A percentile compares a stretch with the other conserved stretches of the same genome.
Conservation (phyloP, 2,888 invertebrate species). For the Eulithis prunata region DNA sequence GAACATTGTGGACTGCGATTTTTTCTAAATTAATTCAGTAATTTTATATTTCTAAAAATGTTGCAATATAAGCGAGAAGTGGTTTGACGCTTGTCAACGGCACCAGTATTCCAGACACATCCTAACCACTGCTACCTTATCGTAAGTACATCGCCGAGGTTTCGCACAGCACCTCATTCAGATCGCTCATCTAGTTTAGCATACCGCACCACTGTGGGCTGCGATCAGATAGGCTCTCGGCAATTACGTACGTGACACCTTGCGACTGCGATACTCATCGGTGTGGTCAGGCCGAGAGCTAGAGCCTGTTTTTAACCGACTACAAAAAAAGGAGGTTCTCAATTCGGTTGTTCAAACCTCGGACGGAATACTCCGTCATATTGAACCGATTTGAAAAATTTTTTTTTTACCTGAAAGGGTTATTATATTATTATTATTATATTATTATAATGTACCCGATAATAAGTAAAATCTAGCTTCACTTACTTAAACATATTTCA, state of each 20-base stretch:
- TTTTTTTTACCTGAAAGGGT: no score
- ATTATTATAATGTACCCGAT: no score
- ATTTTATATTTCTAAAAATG: no score
- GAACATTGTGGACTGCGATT: no score
- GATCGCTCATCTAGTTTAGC: slow-evolving; percentile 63
- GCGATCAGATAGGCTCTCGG: slow-evolving; percentile 65
- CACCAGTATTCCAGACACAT: not conserved
- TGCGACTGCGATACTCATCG: slow-evolving; percentile 58
- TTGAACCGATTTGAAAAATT: no score
- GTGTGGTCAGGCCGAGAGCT: slow-evolving; percentile 30
- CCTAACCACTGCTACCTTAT: slow-evolving; percentile 47
- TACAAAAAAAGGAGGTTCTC: no score
- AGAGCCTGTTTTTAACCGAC: not conserved
- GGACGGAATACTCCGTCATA: no score
- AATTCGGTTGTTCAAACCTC: no score
- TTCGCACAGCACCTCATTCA: slow-evolving; percentile 37
- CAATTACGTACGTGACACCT: slow-evolving; percentile 84
- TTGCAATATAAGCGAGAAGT: no score
- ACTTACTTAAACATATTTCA: not conserved
- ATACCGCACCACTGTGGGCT: slow-evolving; percentile 62
- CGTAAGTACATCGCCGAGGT: slow-evolving; percentile 54
- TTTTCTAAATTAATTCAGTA: no score
- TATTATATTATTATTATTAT: no score
- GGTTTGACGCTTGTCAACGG: not conserved
- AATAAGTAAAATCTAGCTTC: no score